Conservation (phyloP, 2,797 vertebrate genomes). For the Danio kyathit region DNA sequence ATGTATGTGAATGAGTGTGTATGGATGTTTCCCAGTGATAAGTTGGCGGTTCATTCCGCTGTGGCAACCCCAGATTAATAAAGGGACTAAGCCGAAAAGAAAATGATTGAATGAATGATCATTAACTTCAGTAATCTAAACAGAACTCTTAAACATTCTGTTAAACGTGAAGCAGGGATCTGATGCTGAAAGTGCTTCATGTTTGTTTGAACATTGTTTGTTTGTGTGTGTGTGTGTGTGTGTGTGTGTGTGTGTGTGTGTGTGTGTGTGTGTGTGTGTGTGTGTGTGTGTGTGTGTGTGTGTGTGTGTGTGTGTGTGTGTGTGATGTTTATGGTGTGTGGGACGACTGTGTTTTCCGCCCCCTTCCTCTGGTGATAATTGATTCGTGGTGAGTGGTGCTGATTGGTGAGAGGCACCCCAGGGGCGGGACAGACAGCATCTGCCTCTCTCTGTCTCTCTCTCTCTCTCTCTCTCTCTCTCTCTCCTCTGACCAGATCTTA, state of each 20-base stretch:
- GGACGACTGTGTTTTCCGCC: slow-evolving; percentile 79
- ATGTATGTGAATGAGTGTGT: too few relatives aligned
- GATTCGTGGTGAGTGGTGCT: slow-evolving; percentile 84
- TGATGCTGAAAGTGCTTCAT: not conserved
- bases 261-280: slow-evolving; percentile 65
- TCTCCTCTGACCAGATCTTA: slow-evolving; percentile 1
- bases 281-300: not conserved
- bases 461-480: slow-evolving; percentile 37
- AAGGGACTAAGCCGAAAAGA: too few relatives aligned
- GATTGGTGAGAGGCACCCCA: slow-evolving; percentile 88
- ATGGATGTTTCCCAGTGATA: too few relatives aligned
- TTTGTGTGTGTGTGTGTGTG: slow-evolving; percentile 55
- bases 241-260: slow-evolving; percentile 73
- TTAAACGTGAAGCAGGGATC: not conserved
- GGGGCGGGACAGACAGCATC: slow-evolving; percentile 75
- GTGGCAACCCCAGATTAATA: too few relatives aligned
- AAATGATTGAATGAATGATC: too few relatives aligned
- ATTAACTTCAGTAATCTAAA: not conserved
- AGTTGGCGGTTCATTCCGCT: too few relatives aligned
- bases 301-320: slow-evolving; percentile 55
- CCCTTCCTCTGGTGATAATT: slow-evolving; percentile 88
- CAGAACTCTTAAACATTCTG: not conserved
- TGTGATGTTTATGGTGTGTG: slow-evolving; percentile 82
- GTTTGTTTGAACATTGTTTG: not conserved
- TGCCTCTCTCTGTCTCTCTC: slow-evolving; percentile 58